Evolutionary conservation across 2,797 vertebrate genomes (phyloP), one percentile per base, ranked within the genome.

Genomic region (Takifugu rubripes): DNA sequence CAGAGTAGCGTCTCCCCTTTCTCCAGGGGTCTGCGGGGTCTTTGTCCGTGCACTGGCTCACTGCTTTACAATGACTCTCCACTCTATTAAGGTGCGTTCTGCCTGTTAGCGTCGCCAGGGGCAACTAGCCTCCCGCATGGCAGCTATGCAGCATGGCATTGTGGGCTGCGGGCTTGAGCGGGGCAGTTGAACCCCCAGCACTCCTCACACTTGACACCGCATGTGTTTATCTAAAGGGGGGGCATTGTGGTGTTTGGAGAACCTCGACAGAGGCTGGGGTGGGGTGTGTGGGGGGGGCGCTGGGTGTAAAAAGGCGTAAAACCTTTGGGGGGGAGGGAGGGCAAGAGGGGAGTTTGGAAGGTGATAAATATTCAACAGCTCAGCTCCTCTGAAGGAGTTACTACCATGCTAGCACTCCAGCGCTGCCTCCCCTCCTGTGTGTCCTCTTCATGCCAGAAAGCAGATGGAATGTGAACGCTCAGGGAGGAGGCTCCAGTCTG

Each of bases 51-150:
- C 81, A 87, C 90, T 88, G 92, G 93, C 94, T 97, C 94, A 96
- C 93, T 97, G 96, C 95, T 96, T 98, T 93, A 98, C 96, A 98
- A 98, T 98, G 95, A 96, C 94, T 95, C 93, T 94, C 93, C 94
- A 98, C 95, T 98, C 96, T 97, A 98, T 98, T 97, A 98, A 98
- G 95, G 94, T 94, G 93, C 94, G 95, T 97, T 98, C 95, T 98
- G 96, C 95, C 95, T 98, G 96, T 98, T 97, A 98, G 94, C 89
- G 95, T 98, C 91, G 92, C 94, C 93, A 87, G 16, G 95, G 95
- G 96, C 94, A 97, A 98, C 96, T 81, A 88, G 93, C 93, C 93
- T 94, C 94, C 94, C 94, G 94, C 94, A 94, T 95, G 94, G 93
- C 91, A 94, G 93, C 93, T 95, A 97, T 95, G 95, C 91, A 82